Percentiles rank a stretch among this genome's conserved stretches.
These are phyloP conservation scores for Girardinichthys multiradiatus DNA, from an alignment of 2,113 vertebrate species.

Conservation along the genomic window DNA sequence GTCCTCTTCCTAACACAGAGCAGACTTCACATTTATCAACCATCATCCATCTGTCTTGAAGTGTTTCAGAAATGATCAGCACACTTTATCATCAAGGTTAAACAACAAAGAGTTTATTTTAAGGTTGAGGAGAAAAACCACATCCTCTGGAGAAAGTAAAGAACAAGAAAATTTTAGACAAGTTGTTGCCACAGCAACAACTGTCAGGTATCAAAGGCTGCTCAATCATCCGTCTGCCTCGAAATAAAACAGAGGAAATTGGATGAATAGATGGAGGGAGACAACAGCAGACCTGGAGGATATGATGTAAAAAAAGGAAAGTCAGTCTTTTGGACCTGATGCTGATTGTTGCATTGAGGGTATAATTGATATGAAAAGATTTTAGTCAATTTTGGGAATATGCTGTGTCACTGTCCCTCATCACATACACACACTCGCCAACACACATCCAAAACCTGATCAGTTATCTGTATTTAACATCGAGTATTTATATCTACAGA, in stretches of 20 bases:
- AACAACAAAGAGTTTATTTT: conserved; percentile 34
- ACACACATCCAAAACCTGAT: too few species aligned
- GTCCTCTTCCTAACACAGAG: too few species aligned
- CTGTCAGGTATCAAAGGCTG: conserved; percentile 37
- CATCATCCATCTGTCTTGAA: too few species aligned
- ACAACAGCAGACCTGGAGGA: not conserved
- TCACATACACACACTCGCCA: too few species aligned
- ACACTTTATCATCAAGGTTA: not conserved
- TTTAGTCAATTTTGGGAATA: not conserved
- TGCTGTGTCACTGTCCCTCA: conserved; percentile 18
- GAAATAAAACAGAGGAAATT: conserved; percentile 41
- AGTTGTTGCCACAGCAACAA: conserved; percentile 60
- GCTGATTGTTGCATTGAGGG: not conserved
- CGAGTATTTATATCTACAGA: not conserved
- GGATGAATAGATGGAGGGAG: conserved; percentile 4
- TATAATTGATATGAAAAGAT: not conserved
- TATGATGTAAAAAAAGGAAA: not conserved
- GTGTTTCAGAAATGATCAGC: not conserved
- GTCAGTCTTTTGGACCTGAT: not conserved
- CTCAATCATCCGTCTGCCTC: conserved; percentile 26
- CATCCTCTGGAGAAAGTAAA: not conserved
- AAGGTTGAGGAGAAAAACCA: not conserved
- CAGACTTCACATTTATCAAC: too few species aligned
- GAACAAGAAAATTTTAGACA: conserved; percentile 37
- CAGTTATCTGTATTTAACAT: too few species aligned